Evolutionary conservation across 2,113 vertebrate species (phyloP).

Genomic region (Urocitellus parryii): DNA sequence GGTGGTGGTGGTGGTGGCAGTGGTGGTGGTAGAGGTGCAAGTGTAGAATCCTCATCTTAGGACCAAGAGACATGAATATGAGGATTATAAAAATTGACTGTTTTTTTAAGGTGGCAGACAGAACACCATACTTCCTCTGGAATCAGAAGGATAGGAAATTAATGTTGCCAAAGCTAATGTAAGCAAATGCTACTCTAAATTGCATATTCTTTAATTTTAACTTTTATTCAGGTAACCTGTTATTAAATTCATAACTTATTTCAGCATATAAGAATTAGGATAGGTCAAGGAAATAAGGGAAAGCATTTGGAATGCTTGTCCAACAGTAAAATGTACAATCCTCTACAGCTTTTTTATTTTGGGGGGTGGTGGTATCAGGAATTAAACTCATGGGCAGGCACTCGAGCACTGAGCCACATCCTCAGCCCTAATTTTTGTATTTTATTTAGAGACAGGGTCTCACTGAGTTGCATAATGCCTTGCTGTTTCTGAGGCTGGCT

Average conservation of each 20-base stretch:
- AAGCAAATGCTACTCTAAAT: not conserved
- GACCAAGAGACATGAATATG: not conserved
- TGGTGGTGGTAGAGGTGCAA: not conserved
- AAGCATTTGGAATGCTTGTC: not conserved
- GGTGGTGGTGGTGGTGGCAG: not conserved
- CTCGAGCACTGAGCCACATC: no score
- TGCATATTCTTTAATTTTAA: not conserved
- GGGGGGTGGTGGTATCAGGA: no score
- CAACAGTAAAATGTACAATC: not conserved
- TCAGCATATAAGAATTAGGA: not conserved
- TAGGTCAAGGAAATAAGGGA: not conserved
- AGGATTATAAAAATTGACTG: not conserved
- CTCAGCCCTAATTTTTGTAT: no score
- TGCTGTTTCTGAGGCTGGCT: no score
- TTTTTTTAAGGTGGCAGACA: not conserved
- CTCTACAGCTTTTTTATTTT: not conserved
- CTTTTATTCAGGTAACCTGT: not conserved
- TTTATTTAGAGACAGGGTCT: no score
- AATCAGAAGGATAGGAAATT: not conserved
- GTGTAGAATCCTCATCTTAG: not conserved
- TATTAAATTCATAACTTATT: not conserved
- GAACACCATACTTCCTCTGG: not conserved
- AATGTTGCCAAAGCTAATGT: not conserved
- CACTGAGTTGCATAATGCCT: no score
- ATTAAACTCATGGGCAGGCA: no score